phyloP scores from a whole-genome alignment of 2,797 vertebrate genomes.

The Spinibarbus caldwelli region DNA sequence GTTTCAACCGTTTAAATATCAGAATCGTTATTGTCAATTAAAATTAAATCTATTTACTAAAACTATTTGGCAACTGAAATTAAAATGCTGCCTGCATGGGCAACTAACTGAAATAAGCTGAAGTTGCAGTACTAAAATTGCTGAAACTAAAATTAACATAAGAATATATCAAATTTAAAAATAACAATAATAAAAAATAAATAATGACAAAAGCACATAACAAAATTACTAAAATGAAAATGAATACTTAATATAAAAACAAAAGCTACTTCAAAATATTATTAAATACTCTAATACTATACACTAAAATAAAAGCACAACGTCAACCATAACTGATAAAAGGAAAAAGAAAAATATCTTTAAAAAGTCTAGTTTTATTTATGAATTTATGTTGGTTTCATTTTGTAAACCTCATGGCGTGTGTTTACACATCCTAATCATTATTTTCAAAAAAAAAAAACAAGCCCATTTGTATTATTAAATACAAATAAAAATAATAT shows the following conservation, averaged over 20 bases:
- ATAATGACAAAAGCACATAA: too few species aligned
- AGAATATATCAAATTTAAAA: too few species aligned
- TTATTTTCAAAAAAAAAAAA: too few species aligned
- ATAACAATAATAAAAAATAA: too few species aligned
- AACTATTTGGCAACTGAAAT: neutral
- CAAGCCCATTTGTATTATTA: too few species aligned
- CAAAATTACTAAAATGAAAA: too few species aligned
- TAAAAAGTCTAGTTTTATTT: neutral
- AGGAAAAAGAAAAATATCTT: too few species aligned
- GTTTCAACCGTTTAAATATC: neutral
- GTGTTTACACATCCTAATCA: too few species aligned
- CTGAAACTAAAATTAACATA: neutral
- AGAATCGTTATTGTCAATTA: neutral
- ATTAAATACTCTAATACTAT: neutral
- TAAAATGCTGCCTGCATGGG: neutral
- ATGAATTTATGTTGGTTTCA: too few species aligned
- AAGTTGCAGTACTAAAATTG: too few species aligned
- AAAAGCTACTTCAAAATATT: neutral
- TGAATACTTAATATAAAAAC: neutral
- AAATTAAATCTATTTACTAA: neutral
- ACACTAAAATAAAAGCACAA: neutral
- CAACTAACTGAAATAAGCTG: neutral
- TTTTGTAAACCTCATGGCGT: too few species aligned
- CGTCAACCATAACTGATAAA: neutral
- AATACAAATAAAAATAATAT: too few species aligned